Evolutionary conservation across 2,113 vertebrate genomes (phyloP).

Genomic region (Echinops telfairi): DNA sequence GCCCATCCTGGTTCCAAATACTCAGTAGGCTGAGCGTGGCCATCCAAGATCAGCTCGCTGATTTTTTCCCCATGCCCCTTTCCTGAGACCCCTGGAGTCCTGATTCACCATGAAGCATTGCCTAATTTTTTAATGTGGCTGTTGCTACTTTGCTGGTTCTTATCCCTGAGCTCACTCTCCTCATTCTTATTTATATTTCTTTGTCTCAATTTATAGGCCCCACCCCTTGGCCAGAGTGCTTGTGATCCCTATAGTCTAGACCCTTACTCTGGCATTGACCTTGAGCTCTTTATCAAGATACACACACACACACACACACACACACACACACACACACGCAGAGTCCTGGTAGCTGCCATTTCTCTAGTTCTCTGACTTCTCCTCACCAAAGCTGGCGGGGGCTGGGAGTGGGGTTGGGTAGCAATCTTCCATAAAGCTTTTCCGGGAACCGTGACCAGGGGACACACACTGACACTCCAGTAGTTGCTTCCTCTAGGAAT

Average conservation of each 20-base stretch:
- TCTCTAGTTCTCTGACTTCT: neutral
- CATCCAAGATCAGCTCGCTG: conserved; percentile 59
- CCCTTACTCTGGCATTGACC: neutral
- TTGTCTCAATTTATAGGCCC: neutral
- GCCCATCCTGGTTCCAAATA: conserved; percentile 48
- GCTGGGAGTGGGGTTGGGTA: too few relatives aligned
- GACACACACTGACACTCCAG: too few relatives aligned
- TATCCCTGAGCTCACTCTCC: neutral
- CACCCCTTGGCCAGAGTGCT: neutral
- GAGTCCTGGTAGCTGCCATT: neutral
- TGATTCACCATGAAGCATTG: neutral
- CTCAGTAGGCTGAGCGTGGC: conserved; percentile 16
- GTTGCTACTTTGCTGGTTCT: neutral
- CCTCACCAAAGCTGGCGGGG: neutral
- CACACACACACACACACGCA: too few relatives aligned
- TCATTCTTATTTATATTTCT: neutral
- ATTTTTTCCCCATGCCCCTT: conserved; percentile 44
- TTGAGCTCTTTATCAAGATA: neutral
- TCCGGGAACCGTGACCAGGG: neutral
- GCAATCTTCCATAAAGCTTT: neutral
- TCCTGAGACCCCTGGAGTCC: conserved; percentile 20
- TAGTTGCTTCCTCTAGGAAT: neutral
- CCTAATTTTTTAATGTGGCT: neutral
- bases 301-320: neutral
- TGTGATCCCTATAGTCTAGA: neutral